Base-by-base conservation (phyloP, 1,140 invertebrate species). In the Bradynema listronoti region DNA sequence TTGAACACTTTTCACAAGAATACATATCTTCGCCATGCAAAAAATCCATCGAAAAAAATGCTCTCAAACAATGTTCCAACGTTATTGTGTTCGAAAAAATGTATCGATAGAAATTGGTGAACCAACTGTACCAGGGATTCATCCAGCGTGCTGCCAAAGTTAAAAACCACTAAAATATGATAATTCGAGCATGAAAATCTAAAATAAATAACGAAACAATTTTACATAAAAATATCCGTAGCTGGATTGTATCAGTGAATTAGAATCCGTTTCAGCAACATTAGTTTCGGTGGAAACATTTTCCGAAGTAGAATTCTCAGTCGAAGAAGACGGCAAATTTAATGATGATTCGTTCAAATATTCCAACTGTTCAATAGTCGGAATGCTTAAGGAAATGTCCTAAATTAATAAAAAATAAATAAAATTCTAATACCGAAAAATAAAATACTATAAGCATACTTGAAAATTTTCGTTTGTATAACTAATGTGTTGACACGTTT, bases 21-120 rank as follows among this genome's bases (percentile, higher is more conserved):
- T 96, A 96, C 90, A 95, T 94, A 75, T 96, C 94, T 74, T 97
- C 93, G 34, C 91, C 93, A 79, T 94, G 94, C 1, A 98, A 84
- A 80, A 96, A 91, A 79, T 98, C 94, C 0, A 90, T 90, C 68
- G 91, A 93, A 78, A 97, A 98, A 79, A 97, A 97, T 14, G 90
- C 90, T 4, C 89, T 86, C 47, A 98, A 83, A 79, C 94, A 98
- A 80, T 97, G 90, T 72, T 93, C 87, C 4, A 98, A 82, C 22
- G 87, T 87, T 0, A 97, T 87, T 0, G 87, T 85, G 0, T 91
- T 91, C 0, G 91, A 90, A 83, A 90, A 91, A 70, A 96, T 86
- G 87, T 89, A 94, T 2, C 87, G 87, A 42, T 85, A 83, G 39
- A 75, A 60, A 55, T 61, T 61, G 43, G 51, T 39, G 25, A 69